Evolutionary conservation across 2,797 vertebrate genomes (phyloP).

Genomic region (Rhabdomys pumilio): DNA sequence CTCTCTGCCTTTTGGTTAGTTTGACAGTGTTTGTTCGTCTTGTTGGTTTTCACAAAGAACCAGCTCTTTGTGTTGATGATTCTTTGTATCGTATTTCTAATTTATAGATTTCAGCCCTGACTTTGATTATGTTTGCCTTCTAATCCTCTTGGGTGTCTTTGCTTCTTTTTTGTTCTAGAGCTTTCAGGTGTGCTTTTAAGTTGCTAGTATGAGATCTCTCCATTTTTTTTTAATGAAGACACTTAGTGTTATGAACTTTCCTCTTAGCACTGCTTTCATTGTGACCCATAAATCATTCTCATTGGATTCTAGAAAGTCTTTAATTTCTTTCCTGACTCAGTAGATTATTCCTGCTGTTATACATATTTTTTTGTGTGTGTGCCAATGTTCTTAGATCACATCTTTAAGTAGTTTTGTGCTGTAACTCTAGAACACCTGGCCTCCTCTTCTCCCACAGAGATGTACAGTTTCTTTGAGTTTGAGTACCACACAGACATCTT

Average conservation of each 20-base stretch:
- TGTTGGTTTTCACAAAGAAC: neutral
- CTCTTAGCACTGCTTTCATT: neutral
- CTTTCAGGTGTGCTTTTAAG: neutral
- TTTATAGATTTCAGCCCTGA: neutral
- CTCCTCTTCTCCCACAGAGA: neutral
- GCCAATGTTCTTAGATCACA: neutral
- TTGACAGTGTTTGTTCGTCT: neutral
- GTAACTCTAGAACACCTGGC: neutral
- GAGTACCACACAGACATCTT: neutral
- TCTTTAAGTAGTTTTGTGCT: constrained; percentile 11
- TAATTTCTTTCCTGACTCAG: neutral
- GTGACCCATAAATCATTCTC: neutral
- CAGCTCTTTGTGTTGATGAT: neutral
- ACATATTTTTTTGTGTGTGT: neutral
- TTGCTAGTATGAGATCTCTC: neutral
- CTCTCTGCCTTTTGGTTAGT: neutral
- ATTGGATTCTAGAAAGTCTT: neutral
- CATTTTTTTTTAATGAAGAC: neutral
- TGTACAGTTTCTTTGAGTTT: neutral
- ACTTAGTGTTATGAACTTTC: neutral
- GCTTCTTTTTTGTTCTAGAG: neutral
- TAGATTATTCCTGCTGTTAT: neutral
- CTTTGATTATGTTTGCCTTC: neutral
- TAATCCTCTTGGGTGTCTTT: neutral
- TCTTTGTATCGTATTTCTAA: neutral